Percentiles rank a stretch among this genome's conserved stretches.
Evolutionary conservation across 2,888 invertebrate species (phyloP).

Genomic region (Linnaemya vulpina): DNA sequence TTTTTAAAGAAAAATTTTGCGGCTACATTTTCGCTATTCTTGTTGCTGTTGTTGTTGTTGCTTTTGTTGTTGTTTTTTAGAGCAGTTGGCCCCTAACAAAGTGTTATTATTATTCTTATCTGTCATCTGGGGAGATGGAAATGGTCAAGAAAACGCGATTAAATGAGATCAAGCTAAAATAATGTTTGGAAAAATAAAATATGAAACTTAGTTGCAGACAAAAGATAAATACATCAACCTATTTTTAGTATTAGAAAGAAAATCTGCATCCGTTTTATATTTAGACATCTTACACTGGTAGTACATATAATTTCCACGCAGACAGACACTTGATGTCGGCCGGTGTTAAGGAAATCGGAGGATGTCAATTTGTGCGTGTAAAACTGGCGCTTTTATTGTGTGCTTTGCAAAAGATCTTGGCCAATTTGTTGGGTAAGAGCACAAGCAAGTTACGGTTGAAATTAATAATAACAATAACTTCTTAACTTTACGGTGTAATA

Average conservation of each 20-base stretch:
- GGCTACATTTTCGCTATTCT: neutral
- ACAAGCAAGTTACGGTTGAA: neutral
- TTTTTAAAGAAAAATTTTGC: constrained; percentile 9
- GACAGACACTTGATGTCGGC: constrained; percentile 19
- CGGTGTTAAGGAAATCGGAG: constrained; percentile 73
- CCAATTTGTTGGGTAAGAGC: constrained; percentile 7
- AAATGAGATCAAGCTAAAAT: constrained; percentile 26
- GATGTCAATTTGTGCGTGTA: constrained; percentile 65
- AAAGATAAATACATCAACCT: constrained; percentile 67
- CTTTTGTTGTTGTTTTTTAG: neutral
- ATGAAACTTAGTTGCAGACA: constrained; percentile 38
- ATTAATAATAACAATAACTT: neutral
- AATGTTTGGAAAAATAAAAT: constrained; percentile 12
- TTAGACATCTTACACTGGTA: neutral
- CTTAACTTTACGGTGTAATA: neutral
- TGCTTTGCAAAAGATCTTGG: constrained; percentile 16
- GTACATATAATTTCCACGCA: constrained; percentile 17
- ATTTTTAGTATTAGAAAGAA: constrained; percentile 58
- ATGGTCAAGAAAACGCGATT: constrained; percentile 45
- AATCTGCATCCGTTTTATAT: constrained; percentile 69
- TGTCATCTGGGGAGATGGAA: constrained; percentile 41
- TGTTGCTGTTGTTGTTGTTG: neutral
- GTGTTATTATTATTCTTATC: constrained; percentile 64
- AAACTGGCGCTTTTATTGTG: constrained; percentile 68
- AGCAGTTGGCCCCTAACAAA: constrained; percentile 45